Percentiles rank a stretch among this genome's conserved stretches.
Evolutionary conservation across 2,797 vertebrate species (phyloP).

Genomic region (Fistularia commersonii): DNA sequence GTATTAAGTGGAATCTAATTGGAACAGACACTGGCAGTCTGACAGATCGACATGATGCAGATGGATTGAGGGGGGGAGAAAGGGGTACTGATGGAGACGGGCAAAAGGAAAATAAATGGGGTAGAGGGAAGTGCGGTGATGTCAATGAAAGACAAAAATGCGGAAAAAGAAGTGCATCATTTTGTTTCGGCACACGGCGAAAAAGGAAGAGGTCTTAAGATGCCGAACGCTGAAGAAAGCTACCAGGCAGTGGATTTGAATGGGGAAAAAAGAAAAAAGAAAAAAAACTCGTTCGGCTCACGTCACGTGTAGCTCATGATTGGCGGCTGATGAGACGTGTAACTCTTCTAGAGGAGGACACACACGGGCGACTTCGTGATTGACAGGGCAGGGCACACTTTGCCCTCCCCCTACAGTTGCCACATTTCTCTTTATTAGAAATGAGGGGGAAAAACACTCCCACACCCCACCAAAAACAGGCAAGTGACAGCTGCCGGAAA

Average conservation of each 20-base stretch:
- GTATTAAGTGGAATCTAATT: slow-evolving; percentile 90
- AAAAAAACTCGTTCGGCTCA: slow-evolving; percentile 17
- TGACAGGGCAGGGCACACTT: slow-evolving; percentile 54
- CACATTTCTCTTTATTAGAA: slow-evolving; percentile 74
- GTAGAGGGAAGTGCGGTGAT: slow-evolving; percentile 24
- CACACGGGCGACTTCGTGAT: slow-evolving; percentile 64
- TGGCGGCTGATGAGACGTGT: slow-evolving; percentile 68
- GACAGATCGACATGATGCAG: slow-evolving; percentile 89
- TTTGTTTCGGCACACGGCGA: slow-evolving; percentile 14
- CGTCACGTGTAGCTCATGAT: slow-evolving; percentile 55
- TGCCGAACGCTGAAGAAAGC: slow-evolving; percentile 21
- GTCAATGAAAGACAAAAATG: slow-evolving; percentile 11
- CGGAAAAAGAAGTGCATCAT: slow-evolving; percentile 30
- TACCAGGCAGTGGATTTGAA: slow-evolving; percentile 18
- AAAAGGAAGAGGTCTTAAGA: slow-evolving; percentile 18
- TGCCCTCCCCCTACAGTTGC: slow-evolving; percentile 63
- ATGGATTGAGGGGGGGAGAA: slow-evolving; percentile 76
- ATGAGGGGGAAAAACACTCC: slow-evolving; percentile 49
- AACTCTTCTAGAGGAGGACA: slow-evolving; percentile 61
- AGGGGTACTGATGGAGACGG: slow-evolving; percentile 38
- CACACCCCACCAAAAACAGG: slow-evolving; percentile 35
- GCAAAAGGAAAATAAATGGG: slow-evolving; percentile 40
- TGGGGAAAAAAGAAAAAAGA: slow-evolving; percentile 6
- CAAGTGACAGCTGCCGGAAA: slow-evolving; percentile 81
- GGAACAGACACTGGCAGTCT: slow-evolving; percentile 88